Evolutionary conservation across 2,113 vertebrate genomes (phyloP), one percentile per base, ranked within the genome.

Genomic region (Sceloporus tristichus): DNA sequence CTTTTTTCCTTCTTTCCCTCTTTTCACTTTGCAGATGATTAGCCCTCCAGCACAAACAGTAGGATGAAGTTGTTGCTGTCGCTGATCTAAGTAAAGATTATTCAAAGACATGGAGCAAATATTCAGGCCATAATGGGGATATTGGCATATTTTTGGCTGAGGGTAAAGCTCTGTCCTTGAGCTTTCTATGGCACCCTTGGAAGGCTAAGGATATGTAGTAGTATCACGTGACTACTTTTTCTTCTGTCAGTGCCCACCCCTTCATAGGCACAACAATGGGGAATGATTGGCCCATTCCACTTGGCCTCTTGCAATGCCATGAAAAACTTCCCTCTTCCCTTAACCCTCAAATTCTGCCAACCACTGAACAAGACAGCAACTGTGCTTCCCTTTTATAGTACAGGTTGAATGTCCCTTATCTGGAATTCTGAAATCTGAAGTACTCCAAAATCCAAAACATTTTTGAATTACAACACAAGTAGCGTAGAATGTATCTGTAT

Each of bases 1-100:
- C 85, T 34, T 40, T 79, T 27, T 59, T 23, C 38, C 42, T 76
- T n/a, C 65, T 87, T 80, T 82, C 71, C 89, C 5, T 0, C 0
- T 92, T 85, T 85, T 84, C 85, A 16, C 87, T 82, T 75, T 73
- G 85, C 16, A 81, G 86, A 53, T 87, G 90, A 91, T 40, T 91
- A 40, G 66, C 62, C 81, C 85, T 48, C 34, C 88, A 91, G 87
- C 82, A 84, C 29, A 93, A 85, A 79, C 25, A 81, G 86, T 53
- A 80, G 56, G 90, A 65, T 53, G 48, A 87, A 0, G 0, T 23
- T n/a, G 34, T 66, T 62, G 29, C 84, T 76, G 10, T 27, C 29
- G 0, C 2, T 27, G 38, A 92, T 87, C 82, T 54, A 68, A 2
- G 79, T 62, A 59, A 25, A 88, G 84, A 75, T 85, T 59, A 91